These are phyloP conservation scores for Tragulus kanchil DNA, from an alignment of 2,113 vertebrate genomes.

Conservation along the genomic window DNA sequence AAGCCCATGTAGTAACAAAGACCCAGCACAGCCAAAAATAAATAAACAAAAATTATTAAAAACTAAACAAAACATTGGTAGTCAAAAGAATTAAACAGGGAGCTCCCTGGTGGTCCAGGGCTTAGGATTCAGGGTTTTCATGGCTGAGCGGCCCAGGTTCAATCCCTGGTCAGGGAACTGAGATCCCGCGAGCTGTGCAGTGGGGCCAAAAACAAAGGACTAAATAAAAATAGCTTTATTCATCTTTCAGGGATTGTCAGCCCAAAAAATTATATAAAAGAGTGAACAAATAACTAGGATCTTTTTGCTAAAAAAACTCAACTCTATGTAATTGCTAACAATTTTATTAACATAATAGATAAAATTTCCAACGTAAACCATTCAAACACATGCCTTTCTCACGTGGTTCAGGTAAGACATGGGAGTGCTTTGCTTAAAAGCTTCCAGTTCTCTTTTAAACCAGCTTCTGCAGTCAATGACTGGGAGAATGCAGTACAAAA, in stretches of 20 bases:
- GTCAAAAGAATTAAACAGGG: not conserved
- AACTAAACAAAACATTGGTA: not conserved
- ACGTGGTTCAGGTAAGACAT: not conserved
- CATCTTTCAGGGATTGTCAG: not conserved
- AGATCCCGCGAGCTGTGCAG: not conserved
- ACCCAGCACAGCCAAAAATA: no score
- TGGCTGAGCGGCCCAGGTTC: not conserved
- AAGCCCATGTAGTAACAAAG: no score
- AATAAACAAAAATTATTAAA: no score
- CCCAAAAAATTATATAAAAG: not conserved
- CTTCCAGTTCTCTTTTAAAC: not conserved
- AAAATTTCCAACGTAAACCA: rapidly evolving
- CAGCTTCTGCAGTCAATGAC: not conserved
- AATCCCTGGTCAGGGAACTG: not conserved
- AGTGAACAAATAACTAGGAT: not conserved
- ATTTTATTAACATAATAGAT: not conserved
- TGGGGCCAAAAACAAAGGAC: not conserved
- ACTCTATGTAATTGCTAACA: not conserved
- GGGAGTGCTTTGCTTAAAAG: not conserved
- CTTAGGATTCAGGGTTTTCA: not conserved
- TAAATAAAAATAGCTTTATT: not conserved
- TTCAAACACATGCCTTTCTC: not conserved
- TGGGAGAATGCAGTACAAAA: not conserved
- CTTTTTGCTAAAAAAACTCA: not conserved
- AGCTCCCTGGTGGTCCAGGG: not conserved